phyloP scores from a whole-genome alignment of 2,797 vertebrate species.

The Fistularia tabacaria region DNA sequence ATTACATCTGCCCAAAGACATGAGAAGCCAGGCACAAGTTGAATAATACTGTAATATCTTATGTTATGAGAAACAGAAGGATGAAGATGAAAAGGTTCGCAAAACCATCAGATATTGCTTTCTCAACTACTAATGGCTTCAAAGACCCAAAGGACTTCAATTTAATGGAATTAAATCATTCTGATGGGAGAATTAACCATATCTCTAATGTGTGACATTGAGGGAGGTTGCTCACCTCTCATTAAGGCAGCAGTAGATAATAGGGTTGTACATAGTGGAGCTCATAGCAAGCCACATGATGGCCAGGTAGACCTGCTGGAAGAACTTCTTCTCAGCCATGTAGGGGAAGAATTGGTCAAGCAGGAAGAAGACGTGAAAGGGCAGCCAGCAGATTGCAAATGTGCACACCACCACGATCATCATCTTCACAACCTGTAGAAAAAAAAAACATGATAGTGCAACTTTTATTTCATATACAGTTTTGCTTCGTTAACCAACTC shows the following conservation, averaged over 20 bases:
- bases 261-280: conserved; percentile 99
- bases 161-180: too few species aligned
- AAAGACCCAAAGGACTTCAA: too few species aligned
- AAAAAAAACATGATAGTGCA: background rate
- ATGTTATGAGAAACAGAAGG: too few species aligned
- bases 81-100: too few species aligned
- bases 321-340: conserved; percentile 78
- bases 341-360: conserved; percentile 82
- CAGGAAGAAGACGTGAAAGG: conserved; percentile 93
- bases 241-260: conserved; percentile 99
- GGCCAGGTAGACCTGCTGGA: conserved; percentile 93
- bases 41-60: too few species aligned
- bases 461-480: too few species aligned
- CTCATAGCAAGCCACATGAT: conserved; percentile 99
- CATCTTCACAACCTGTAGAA: conserved; percentile 93
- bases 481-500: too few species aligned
- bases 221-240: conserved; percentile 74
- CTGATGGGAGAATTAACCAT: background rate
- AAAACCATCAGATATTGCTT: too few species aligned
- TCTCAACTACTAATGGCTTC: too few species aligned
- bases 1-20: too few species aligned
- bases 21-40: too few species aligned
- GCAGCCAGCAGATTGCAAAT: conserved; percentile 95
- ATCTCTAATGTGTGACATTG: too few species aligned
- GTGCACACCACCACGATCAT: conserved; percentile 97